Conservation (phyloP, 1,140 invertebrate species). For the Drosophila erecta region DNA sequence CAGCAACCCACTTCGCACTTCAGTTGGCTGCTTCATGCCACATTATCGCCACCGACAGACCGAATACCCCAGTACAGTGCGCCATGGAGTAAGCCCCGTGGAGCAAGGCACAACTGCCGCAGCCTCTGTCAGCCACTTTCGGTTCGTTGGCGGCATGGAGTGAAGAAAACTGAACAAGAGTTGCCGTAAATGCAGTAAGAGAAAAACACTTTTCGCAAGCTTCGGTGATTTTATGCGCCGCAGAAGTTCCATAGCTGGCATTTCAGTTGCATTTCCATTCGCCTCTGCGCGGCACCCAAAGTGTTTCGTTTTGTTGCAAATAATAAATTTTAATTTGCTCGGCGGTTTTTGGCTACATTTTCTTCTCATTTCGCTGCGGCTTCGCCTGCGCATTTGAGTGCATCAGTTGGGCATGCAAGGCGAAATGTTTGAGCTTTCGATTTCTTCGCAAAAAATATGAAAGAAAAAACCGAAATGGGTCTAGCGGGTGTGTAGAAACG, state of each 20-base stretch:
- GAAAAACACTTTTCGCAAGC: conserved; percentile 75
- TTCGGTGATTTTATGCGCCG: conserved; percentile 65
- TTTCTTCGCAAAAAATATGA: conserved; percentile 52
- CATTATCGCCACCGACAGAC: conserved; percentile 58
- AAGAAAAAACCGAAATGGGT: conserved; percentile 11
- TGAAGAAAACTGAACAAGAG: conserved; percentile 48
- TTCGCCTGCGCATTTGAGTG: conserved; percentile 71
- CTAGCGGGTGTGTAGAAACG: conserved; percentile 21
- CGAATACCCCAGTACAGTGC: conserved; percentile 23
- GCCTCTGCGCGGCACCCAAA: conserved; percentile 55
- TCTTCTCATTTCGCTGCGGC: conserved; percentile 26
- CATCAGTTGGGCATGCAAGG: conserved; percentile 73
- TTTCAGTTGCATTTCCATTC: conserved; percentile 53
- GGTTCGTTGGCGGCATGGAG: conserved; percentile 33
- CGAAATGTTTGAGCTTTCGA: conserved; percentile 62
- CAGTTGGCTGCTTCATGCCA: conserved; percentile 64
- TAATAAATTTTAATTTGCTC: conserved; percentile 78
- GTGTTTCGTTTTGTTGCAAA: conserved; percentile 72
- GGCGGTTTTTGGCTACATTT: conserved; percentile 46
- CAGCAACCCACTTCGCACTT: conserved; percentile 72
- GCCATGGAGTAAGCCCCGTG: background rate
- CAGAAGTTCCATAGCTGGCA: conserved; percentile 57
- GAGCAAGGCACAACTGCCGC: conserved; percentile 1
- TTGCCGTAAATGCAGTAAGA: conserved; percentile 27
- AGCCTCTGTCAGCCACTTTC: conserved; percentile 65